Conservation (phyloP, 2,888 invertebrate species). For the Hyppa rectilinea region DNA sequence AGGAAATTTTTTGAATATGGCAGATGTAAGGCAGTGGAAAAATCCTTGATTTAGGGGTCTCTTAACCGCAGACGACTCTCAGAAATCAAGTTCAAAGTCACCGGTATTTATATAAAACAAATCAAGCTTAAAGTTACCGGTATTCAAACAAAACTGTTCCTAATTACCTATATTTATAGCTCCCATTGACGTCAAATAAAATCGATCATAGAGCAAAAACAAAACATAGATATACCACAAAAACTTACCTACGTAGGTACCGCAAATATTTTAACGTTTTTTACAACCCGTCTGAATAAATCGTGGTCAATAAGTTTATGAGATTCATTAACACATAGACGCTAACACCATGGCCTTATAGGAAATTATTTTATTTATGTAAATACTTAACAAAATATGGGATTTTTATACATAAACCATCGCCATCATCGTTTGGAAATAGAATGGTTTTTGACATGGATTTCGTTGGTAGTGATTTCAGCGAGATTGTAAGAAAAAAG, state of each 20-base stretch:
- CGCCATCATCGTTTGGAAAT: background rate
- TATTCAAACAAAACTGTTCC: background rate
- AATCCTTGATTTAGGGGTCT: background rate
- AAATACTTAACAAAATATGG: background rate
- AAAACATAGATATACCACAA: slow-evolving; percentile 11
- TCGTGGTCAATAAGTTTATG: slow-evolving; percentile 10
- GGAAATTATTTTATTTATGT: slow-evolving; percentile 14
- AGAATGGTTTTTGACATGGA: background rate
- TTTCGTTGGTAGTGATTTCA: background rate
- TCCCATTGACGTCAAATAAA: slow-evolving; percentile 18
- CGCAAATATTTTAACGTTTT: slow-evolving; percentile 18
- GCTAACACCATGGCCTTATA: slow-evolving; percentile 23
- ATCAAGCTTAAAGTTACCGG: too few species aligned
- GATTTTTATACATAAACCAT: background rate
- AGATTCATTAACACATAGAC: slow-evolving; percentile 26
- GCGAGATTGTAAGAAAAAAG: background rate
- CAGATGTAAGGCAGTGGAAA: background rate
- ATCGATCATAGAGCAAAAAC: slow-evolving; percentile 25
- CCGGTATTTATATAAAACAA: background rate
- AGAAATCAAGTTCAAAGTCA: background rate
- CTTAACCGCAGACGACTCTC: background rate
- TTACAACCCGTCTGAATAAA: background rate
- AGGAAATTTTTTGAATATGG: background rate
- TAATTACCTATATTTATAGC: slow-evolving; percentile 2
- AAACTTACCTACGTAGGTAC: slow-evolving; percentile 5